Conservation (phyloP, 2,797 vertebrate species). For the Octomys mimax region DNA sequence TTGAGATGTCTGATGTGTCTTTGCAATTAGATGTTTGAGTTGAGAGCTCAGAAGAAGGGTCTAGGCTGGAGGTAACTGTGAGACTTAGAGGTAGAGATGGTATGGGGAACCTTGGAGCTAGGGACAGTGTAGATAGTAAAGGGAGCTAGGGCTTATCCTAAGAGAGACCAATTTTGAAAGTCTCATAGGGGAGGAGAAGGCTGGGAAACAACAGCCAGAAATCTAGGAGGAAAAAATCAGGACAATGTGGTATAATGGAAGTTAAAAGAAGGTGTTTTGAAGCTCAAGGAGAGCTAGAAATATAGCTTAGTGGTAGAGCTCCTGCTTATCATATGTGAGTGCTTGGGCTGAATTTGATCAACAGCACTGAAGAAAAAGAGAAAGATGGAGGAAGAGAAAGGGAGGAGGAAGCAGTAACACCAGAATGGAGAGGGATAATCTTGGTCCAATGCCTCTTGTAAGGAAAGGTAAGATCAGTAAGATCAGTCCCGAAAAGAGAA, state of each 20-base stretch:
- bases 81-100: background rate
- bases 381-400: background rate
- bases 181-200: constrained; percentile 36
- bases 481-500: background rate
- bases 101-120: background rate
- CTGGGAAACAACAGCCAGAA: background rate
- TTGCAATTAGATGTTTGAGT: background rate
- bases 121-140: background rate
- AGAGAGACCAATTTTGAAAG: background rate
- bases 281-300: background rate
- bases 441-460: constrained; percentile 20
- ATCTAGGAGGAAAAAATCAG: constrained; percentile 18
- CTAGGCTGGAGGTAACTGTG: background rate
- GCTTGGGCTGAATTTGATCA: background rate
- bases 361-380: background rate
- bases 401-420: background rate
- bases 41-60: constrained; percentile 7
- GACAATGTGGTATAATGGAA: background rate
- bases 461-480: constrained; percentile 9
- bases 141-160: background rate
- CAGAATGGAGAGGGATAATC: background rate
- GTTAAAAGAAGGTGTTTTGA: background rate
- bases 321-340: background rate
- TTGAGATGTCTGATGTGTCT: constrained; percentile 3
- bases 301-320: background rate